A percentile compares a stretch with the other conserved stretches of the same genome.
Conservation (phyloP, 2,888 invertebrate genomes). For the Mycalesis mineus region DNA sequence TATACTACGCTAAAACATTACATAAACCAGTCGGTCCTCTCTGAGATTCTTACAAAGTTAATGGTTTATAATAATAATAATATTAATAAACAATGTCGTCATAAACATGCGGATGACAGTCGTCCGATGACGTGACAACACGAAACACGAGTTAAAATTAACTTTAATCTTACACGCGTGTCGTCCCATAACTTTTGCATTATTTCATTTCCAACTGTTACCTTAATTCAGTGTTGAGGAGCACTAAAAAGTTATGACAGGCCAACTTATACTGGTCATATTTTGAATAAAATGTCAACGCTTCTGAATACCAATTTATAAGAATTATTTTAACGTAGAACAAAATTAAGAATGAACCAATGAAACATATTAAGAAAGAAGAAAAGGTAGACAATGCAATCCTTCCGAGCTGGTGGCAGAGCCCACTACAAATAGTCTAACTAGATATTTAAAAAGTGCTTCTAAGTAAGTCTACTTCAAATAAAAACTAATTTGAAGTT, state of each 20-base stretch:
- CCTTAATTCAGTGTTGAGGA: slow-evolving; percentile 8
- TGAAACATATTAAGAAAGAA: too few relatives aligned
- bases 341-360: too few relatives aligned
- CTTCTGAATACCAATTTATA: neutral
- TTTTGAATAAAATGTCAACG: neutral
- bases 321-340: too few relatives aligned
- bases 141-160: slow-evolving; percentile 8
- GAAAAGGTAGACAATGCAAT: too few relatives aligned
- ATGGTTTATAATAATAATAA: slow-evolving; percentile 4
- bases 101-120: slow-evolving; percentile 14
- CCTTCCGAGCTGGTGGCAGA: too few relatives aligned
- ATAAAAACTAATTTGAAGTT: too few relatives aligned
- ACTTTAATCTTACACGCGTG: slow-evolving; percentile 9
- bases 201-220: slow-evolving; percentile 16
- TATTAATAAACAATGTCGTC: slow-evolving; percentile 10
- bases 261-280: slow-evolving; percentile 1
- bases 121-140: slow-evolving; percentile 15
- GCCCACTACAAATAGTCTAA: too few relatives aligned
- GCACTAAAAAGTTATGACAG: slow-evolving; percentile 18
- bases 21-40: neutral
- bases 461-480: too few relatives aligned
- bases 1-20: neutral
- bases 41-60: slow-evolving; percentile 2
- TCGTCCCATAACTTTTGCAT: slow-evolving; percentile 20
- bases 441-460: too few relatives aligned